Base-by-base conservation (phyloP, 2,797 vertebrate genomes). In the Aplochiton taeniatus region DNA sequence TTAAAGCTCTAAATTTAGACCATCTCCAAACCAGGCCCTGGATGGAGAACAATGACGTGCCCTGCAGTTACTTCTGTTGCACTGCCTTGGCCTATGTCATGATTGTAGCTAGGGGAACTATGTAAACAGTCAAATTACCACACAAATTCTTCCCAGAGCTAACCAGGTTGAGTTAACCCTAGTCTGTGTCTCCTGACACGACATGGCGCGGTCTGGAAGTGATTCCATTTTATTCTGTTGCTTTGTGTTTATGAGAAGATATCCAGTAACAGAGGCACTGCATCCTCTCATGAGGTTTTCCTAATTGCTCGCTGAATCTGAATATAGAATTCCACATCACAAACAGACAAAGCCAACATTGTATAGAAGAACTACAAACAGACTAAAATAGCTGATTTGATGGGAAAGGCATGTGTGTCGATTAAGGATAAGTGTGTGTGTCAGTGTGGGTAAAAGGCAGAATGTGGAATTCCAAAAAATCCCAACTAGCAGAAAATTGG, bases 401-500 rank as follows among this genome's bases (percentile, higher is more conserved):
- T 72, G 41, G 66, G 63, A 81, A 80, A 81, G 41, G 64, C 65
- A 83, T 77, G 61, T 77, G 58, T 69, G 72, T 80, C 31, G 18
- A 79, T 83, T 54, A 77, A 83, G 73, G 63, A 55, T 71, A 65
- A 82, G 68, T 80, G 65, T 66, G 61, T 73, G 63, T 73, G 74
- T 79, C 50, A 48, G 60, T 72, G 71, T 65, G 68, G 53, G 73
- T 18, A 69, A 75, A 67, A 74, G 53, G 51, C 62, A 74, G 72
- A 84, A 84, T 82, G 59, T 56, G 62, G 66, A 61, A 51, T 31
- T 31, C 31, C 48, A 49, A 78, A n/a, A 86, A 81, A 74, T 77
- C 69, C 72, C 76, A 85, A 78, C 67, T 56, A 79, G 75, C 66
- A 83, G 71, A 79, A 88, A 84, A 86, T 77, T 76, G 73, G 63